Evolutionary conservation across 2,113 vertebrate species (phyloP).

Genomic region (Megaceryle maxima): DNA sequence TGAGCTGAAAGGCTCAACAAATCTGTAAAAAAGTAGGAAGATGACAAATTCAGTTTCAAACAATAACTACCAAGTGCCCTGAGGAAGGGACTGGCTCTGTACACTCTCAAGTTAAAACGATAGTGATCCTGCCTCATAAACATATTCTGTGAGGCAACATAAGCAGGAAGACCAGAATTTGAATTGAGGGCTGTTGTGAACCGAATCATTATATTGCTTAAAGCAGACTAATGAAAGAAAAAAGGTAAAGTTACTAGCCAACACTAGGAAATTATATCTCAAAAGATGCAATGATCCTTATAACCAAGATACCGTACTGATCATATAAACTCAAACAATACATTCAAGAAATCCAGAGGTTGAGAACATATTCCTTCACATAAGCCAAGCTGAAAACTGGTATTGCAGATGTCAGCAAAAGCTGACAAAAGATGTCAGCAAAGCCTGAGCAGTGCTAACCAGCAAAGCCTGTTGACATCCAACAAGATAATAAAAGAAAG

Average conservation of each 20-base stretch:
- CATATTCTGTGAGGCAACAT: not conserved
- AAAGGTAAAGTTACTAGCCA: not conserved
- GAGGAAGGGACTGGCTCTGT: not conserved
- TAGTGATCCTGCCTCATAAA: not conserved
- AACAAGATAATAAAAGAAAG: not conserved
- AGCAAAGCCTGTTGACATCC: not conserved
- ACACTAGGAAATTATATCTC: not conserved
- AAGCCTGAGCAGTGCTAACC: not conserved
- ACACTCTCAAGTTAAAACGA: not conserved
- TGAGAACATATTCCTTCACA: not conserved
- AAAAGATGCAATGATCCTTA: not conserved
- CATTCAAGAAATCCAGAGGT: not conserved
- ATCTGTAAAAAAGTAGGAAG: not conserved
- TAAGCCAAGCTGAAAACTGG: not conserved
- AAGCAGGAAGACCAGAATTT: not conserved
- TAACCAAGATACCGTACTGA: not conserved
- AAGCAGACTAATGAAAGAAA: not conserved
- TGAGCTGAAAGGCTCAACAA: not conserved
- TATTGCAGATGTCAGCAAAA: not conserved
- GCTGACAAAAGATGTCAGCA: not conserved
- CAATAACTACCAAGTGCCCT: rapidly evolving
- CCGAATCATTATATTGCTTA: not conserved
- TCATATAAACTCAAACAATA: not conserved
- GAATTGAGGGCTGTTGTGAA: not conserved
- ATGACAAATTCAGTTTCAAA: not conserved